These are phyloP conservation scores for Oostethus manadensis DNA, from an alignment of 2,113 vertebrate genomes.

Conservation along the genomic window DNA sequence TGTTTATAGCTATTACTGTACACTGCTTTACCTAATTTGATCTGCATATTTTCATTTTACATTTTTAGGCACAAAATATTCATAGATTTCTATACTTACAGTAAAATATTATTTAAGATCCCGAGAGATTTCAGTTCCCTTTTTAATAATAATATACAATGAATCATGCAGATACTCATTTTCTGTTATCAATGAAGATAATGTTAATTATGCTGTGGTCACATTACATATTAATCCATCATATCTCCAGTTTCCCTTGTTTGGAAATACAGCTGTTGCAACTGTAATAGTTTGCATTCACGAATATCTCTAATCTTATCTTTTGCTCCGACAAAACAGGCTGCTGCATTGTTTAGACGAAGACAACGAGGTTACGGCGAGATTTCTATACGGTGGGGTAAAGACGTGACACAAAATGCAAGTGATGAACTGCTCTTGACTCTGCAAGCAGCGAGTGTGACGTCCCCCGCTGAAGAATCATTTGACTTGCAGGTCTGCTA, in stretches of 20 bases:
- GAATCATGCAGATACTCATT: no score
- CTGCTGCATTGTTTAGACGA: constrained; percentile 8
- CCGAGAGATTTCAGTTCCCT: no score
- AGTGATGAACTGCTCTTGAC: constrained; percentile 37
- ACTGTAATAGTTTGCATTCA: not conserved
- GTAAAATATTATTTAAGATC: no score
- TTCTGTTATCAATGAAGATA: no score
- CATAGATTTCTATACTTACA: no score
- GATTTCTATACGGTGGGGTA: constrained; percentile 37
- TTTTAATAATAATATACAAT: no score
- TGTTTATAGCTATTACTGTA: no score
- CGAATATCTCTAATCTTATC: constrained; percentile 9
- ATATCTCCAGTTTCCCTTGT: not conserved
- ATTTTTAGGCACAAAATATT: no score
- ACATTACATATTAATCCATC: no score
- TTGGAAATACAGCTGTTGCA: not conserved
- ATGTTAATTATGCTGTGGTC: no score
- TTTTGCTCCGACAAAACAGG: not conserved
- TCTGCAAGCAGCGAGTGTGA: constrained; percentile 11
- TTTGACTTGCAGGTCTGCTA: constrained; percentile 12
- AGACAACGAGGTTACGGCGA: constrained; percentile 19
- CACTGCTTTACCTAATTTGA: no score
- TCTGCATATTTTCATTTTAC: no score
- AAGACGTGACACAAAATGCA: constrained; percentile 12
- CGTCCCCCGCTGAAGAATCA: constrained; percentile 15